Evolutionary conservation across 1,140 invertebrate species (phyloP).

Genomic region (Euura lappo): DNA sequence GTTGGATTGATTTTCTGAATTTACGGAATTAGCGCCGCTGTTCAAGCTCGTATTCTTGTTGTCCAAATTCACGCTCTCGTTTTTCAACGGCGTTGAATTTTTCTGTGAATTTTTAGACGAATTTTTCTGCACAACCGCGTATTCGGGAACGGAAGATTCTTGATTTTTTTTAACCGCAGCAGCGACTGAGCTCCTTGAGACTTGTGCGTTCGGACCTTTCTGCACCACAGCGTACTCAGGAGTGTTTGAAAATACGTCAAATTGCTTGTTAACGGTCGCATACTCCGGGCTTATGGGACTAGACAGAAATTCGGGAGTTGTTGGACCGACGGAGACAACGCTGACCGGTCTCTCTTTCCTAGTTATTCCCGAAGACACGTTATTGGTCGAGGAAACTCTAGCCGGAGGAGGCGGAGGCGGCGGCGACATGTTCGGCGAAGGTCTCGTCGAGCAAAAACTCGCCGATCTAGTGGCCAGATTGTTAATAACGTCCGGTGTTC

Average conservation of each 20-base stretch:
- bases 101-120: slow-evolving; percentile 29
- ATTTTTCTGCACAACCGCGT: slow-evolving; percentile 53
- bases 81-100: slow-evolving; percentile 20
- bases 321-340: slow-evolving; percentile 39
- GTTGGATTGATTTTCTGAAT: not conserved
- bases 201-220: slow-evolving; percentile 32
- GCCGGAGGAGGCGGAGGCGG: slow-evolving; percentile 49
- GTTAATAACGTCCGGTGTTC: slow-evolving; percentile 36
- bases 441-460: slow-evolving; percentile 49
- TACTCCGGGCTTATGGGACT: slow-evolving; percentile 48
- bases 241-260: slow-evolving; percentile 46
- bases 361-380: slow-evolving; percentile 40
- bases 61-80: slow-evolving; percentile 28
- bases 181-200: not conserved
- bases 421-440: slow-evolving; percentile 38
- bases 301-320: slow-evolving; percentile 27
- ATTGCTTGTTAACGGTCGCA: slow-evolving; percentile 50
- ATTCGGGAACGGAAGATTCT: slow-evolving; percentile 47
- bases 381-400: slow-evolving; percentile 25
- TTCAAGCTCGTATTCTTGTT: slow-evolving; percentile 22
- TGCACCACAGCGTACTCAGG: slow-evolving; percentile 56
- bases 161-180: slow-evolving; percentile 20
- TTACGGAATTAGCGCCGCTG: slow-evolving; percentile 16
- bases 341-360: slow-evolving; percentile 47
- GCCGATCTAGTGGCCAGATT: slow-evolving; percentile 47